Conservation (phyloP, 2,797 vertebrate species). For the Emydoidea blandingii region DNA sequence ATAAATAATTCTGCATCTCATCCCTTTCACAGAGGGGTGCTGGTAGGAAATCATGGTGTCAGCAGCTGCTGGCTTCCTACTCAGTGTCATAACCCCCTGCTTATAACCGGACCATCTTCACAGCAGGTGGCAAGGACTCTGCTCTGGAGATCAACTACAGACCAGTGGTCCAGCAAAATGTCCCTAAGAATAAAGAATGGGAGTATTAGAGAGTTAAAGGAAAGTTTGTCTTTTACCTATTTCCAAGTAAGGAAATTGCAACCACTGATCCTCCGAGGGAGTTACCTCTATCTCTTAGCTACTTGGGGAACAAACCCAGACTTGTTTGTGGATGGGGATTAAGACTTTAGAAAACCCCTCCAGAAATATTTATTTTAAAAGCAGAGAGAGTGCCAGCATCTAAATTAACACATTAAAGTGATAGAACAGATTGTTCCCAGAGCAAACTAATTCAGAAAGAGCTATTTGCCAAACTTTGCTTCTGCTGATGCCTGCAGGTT, state of each 20-base stretch:
- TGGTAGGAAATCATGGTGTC: not conserved
- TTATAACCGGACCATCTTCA: not conserved
- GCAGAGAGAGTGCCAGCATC: not conserved
- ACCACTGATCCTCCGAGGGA: too few species aligned
- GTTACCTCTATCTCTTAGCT: not conserved
- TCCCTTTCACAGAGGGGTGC: not conserved
- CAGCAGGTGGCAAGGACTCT: not conserved
- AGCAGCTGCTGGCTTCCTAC: not conserved
- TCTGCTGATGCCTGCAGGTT: not conserved
- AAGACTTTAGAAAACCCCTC: not conserved
- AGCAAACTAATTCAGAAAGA: not conserved
- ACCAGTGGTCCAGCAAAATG: not conserved
- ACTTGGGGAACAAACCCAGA: not conserved
- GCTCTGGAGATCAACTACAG: not conserved
- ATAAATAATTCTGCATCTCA: not conserved
- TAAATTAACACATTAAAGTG: not conserved
- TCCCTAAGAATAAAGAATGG: not conserved
- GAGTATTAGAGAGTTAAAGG: not conserved
- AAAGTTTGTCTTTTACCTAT: not conserved
- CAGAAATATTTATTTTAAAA: not conserved
- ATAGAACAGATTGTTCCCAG: not conserved
- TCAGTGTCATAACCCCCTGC: not conserved
- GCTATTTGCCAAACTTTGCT: not conserved
- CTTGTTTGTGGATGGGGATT: not conserved
- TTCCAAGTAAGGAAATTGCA: not conserved